Percentiles rank a stretch among this genome's conserved stretches.
Evolutionary conservation across 2,888 invertebrate species (phyloP).

Genomic region (Synergus laeviventris): DNA sequence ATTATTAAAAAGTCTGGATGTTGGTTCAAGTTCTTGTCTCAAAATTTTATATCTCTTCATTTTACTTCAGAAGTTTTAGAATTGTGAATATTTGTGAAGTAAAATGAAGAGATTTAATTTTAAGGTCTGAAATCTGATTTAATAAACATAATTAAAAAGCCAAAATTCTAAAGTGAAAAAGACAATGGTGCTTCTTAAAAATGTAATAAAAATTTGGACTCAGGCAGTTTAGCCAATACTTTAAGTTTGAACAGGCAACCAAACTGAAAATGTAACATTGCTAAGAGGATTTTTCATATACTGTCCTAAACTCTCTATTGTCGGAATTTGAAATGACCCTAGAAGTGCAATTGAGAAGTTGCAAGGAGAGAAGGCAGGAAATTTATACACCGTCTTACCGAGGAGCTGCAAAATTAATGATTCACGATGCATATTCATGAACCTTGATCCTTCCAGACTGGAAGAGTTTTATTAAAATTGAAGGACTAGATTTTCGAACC

Average conservation of each 20-base stretch:
- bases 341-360: constrained; percentile 39
- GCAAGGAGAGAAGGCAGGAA: constrained; percentile 30
- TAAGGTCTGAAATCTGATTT: no score
- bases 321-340: constrained; percentile 33
- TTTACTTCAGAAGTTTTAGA: no score
- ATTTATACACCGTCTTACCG: constrained; percentile 34
- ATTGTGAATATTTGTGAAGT: no score
- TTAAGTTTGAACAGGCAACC: neutral
- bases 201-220: neutral
- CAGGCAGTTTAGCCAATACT: neutral
- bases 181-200: neutral
- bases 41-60: no score
- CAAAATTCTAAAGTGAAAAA: no score
- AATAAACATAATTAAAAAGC: no score
- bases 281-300: constrained; percentile 25
- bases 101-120: no score
- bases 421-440: constrained; percentile 33
- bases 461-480: constrained; percentile 40
- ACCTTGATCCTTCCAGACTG: constrained; percentile 30
- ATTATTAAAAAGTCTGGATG: no score
- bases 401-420: constrained; percentile 39
- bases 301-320: constrained; percentile 35
- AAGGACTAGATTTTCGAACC: constrained; percentile 37
- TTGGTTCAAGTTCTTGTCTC: no score
- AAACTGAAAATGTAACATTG: constrained; percentile 27